Percentiles rank a stretch among this genome's conserved stretches.
Evolutionary conservation across 2,113 vertebrate genomes (phyloP).

Genomic region (Antechinus stuartii): DNA sequence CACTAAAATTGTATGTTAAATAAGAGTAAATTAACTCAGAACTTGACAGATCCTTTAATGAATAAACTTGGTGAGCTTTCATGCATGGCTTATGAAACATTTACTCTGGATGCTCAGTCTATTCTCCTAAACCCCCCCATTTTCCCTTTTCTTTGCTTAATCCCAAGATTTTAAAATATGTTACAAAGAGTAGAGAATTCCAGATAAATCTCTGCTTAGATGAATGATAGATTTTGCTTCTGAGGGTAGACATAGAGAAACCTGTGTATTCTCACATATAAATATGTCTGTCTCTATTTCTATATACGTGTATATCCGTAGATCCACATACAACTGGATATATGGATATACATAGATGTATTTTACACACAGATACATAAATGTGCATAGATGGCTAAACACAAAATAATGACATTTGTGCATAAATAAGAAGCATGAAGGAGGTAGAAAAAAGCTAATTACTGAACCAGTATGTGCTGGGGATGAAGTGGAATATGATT

Average conservation of each 20-base stretch:
- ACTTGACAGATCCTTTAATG: not conserved
- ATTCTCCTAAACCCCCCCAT: not conserved
- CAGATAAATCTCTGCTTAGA: not conserved
- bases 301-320: no score
- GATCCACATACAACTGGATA: no score
- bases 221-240: not conserved
- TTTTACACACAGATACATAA: no score
- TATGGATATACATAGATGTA: no score
- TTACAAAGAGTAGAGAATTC: not conserved
- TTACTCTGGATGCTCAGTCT: not conserved
- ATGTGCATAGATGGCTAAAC: not conserved
- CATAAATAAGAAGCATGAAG: not conserved
- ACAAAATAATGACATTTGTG: not conserved
- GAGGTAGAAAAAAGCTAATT: not conserved
- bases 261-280: no score
- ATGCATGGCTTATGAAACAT: not conserved
- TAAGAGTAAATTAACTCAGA: not conserved
- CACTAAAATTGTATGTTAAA: not conserved
- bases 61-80: not conserved
- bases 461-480: not conserved
- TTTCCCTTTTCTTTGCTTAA: not conserved
- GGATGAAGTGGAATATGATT: not conserved
- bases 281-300: no score
- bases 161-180: not conserved
- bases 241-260: not conserved